A percentile compares a stretch with the other conserved stretches of the same genome.
phyloP scores from a whole-genome alignment of 2,888 invertebrate genomes.

The Phrixothrix hirtus region DNA sequence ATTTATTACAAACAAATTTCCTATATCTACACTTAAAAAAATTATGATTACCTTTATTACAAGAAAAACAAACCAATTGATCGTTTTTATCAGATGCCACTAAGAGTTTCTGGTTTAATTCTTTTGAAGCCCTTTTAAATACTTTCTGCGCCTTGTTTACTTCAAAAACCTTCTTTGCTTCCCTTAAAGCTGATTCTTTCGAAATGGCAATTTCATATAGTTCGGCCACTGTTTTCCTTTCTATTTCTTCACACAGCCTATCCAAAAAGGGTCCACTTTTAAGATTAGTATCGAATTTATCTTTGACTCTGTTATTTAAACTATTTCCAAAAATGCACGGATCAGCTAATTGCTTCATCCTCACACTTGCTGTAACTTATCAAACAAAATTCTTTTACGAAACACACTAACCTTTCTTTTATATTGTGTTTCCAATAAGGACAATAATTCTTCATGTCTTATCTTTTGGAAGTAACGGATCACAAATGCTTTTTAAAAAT shows the following conservation, averaged over 20 bases:
- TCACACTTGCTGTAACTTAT: background rate
- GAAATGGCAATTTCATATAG: background rate
- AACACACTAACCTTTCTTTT: background rate
- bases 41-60: slow-evolving; percentile 3
- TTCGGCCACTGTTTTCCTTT: background rate
- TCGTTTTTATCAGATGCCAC: background rate
- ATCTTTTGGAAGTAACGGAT: slow-evolving; percentile 29
- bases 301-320: background rate
- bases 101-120: background rate
- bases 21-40: slow-evolving; percentile 13
- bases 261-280: background rate
- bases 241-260: slow-evolving; percentile 3
- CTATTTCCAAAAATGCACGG: background rate
- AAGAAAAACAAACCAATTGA: slow-evolving; percentile 5
- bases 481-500: slow-evolving; percentile 28
- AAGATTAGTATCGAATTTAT: slow-evolving; percentile 2
- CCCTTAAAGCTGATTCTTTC: background rate
- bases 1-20: slow-evolving; percentile 9
- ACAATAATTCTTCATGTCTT: slow-evolving; percentile 21
- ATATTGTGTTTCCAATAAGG: too few species aligned
- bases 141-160: background rate
- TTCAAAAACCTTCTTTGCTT: background rate
- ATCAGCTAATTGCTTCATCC: background rate
- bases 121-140: too few species aligned
- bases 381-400: slow-evolving; percentile 3